phyloP scores from a whole-genome alignment of 1,140 invertebrate species.

The Penaeus indicus region DNA sequence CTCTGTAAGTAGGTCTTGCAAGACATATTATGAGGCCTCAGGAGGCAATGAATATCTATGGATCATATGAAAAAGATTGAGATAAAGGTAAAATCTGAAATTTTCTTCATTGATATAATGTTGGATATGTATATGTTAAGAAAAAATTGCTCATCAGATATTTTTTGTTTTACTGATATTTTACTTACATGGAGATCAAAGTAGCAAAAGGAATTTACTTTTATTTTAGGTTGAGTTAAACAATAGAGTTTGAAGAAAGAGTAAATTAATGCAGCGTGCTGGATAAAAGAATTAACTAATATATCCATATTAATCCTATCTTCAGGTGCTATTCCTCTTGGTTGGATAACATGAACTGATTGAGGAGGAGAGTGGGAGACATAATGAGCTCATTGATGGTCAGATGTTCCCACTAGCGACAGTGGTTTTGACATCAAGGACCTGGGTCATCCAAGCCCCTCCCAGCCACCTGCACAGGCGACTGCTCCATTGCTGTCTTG shows the following conservation, averaged over 20 bases:
- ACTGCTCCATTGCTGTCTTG: constrained; percentile 72
- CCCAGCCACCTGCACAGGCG: constrained; percentile 72
- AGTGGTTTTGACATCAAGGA: constrained; percentile 73
- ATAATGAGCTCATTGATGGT: constrained; percentile 74
- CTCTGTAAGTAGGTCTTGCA: constrained; percentile 71
- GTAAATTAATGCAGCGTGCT: background rate
- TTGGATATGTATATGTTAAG: background rate
- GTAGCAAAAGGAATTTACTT: too few species aligned
- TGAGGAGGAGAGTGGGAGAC: constrained; percentile 70
- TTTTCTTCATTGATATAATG: background rate
- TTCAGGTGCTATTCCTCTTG: constrained; percentile 73
- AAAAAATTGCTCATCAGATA: background rate
- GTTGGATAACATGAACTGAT: constrained; percentile 74
- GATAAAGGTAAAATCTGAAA: constrained; percentile 67
- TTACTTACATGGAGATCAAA: too few species aligned
- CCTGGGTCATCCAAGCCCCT: constrained; percentile 66
- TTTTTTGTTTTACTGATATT: too few species aligned
- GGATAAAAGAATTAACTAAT: background rate
- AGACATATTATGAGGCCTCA: constrained; percentile 69
- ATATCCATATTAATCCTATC: background rate
- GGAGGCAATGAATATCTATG: constrained; percentile 68
- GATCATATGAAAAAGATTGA: constrained; percentile 71
- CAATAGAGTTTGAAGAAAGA: too few species aligned
- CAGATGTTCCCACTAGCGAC: constrained; percentile 74
- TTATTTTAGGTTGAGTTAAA: too few species aligned